Conservation (phyloP, 2,797 vertebrate species). For the Picus viridis region DNA sequence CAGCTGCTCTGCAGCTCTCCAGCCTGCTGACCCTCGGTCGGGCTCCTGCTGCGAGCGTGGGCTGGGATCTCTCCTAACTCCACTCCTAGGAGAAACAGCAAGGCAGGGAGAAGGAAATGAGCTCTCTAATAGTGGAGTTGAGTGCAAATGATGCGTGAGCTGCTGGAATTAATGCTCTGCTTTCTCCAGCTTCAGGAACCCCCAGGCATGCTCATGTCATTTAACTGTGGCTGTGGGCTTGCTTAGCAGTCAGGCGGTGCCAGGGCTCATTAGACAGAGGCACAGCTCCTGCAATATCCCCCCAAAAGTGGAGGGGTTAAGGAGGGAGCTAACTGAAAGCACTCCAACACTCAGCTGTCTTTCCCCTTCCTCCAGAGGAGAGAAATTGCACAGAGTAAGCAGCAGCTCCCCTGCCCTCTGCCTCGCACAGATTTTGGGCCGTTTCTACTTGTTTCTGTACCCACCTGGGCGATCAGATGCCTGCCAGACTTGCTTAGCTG, state of each 20-base stretch:
- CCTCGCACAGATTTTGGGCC: not conserved
- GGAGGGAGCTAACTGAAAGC: not conserved
- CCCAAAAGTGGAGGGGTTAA: not conserved
- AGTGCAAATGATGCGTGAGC: slow-evolving; percentile 32
- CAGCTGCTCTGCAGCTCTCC: not conserved
- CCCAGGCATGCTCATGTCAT: not conserved
- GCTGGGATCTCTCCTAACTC: not conserved
- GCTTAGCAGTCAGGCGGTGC: slow-evolving; percentile 13
- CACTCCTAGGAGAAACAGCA: not conserved
- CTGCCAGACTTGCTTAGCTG: slow-evolving; percentile 21
- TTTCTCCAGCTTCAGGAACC: not conserved
- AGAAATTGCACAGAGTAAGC: not conserved
- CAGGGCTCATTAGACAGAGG: slow-evolving; percentile 54
- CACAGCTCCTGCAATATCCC: not conserved
- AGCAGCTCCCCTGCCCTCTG: not conserved
- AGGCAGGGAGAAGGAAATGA: slow-evolving; percentile 16
- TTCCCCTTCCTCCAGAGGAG: not conserved
- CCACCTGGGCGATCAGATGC: not conserved
- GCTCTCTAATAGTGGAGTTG: slow-evolving; percentile 15
- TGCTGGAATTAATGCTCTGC: slow-evolving; percentile 65
- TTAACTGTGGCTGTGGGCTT: slow-evolving; percentile 22
- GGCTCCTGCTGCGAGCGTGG: fast-evolving
- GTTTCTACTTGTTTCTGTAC: not conserved
- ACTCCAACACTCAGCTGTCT: not conserved
- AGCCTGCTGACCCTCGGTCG: not conserved